Evolutionary conservation across 2,113 vertebrate species (phyloP).

Genomic region (Ciconia stormi): DNA sequence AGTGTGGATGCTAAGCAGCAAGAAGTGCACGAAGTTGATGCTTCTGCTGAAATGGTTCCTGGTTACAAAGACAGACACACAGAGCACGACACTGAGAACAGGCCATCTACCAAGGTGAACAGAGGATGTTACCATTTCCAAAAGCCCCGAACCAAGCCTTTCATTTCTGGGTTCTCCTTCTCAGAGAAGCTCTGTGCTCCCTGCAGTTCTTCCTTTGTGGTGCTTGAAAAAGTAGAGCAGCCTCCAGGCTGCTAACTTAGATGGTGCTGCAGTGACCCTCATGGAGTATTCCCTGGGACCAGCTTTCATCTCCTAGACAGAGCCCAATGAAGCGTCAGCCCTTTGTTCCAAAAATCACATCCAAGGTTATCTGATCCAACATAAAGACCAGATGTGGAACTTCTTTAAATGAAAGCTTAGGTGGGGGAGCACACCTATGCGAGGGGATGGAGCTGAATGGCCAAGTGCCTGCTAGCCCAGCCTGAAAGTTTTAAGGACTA

Average conservation of each 20-base stretch:
- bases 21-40: accelerated
- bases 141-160: neutral
- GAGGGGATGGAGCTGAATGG: neutral
- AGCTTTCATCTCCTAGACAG: neutral
- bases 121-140: accelerated
- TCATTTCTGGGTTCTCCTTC: neutral
- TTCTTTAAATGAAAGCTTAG: neutral
- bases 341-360: neutral
- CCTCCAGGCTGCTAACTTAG: neutral
- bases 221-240: neutral
- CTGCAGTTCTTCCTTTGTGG: neutral
- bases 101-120: neutral
- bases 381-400: neutral
- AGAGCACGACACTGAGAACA: neutral
- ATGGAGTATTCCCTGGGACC: neutral
- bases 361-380: neutral
- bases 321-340: neutral
- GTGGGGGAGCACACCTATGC: accelerated
- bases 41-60: neutral
- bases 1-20: neutral
- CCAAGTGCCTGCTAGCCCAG: neutral
- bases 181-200: neutral
- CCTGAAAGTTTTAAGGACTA: neutral
- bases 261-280: neutral
- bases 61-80: neutral